Conservation (phyloP, 2,888 invertebrate species). For the Alviniconcha strummeri region DNA sequence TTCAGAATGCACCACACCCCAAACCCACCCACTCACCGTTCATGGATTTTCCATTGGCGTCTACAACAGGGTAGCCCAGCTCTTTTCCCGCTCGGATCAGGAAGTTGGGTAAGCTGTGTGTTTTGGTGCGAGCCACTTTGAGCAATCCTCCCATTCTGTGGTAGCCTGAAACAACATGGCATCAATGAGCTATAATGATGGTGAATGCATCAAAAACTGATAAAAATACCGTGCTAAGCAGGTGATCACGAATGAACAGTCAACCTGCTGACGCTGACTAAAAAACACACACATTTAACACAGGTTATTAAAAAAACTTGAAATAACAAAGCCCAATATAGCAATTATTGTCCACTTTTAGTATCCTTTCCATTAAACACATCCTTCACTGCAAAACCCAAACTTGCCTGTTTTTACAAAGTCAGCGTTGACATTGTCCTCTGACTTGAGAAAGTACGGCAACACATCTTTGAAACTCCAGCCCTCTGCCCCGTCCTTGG, state of each 20-base stretch:
- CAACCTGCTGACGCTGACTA: no score
- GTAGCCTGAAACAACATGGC: slow-evolving; percentile 46
- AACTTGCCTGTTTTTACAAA: slow-evolving; percentile 25
- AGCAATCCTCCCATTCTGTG: slow-evolving; percentile 64
- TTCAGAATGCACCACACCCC: no score
- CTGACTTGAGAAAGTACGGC: slow-evolving; percentile 76
- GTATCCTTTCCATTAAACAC: no score
- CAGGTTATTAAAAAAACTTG: no score
- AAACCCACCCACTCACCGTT: not conserved
- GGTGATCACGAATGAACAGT: no score
- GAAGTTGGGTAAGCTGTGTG: slow-evolving; percentile 54
- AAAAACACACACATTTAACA: no score
- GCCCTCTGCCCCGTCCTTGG: slow-evolving; percentile 87
- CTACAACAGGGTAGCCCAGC: slow-evolving; percentile 77
- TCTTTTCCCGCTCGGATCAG: slow-evolving; percentile 77
- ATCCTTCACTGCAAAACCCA: not conserved
- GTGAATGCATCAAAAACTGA: no score
- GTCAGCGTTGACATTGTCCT: slow-evolving; percentile 56
- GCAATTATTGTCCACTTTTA: no score
- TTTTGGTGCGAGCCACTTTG: slow-evolving; percentile 52
- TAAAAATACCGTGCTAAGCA: no score
- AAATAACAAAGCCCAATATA: no score
- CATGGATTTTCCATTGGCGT: slow-evolving; percentile 73
- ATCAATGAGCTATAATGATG: no score
- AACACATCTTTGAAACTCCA: slow-evolving; percentile 90